Base-by-base conservation (phyloP, 2,888 invertebrate species). In the Drosophila bunnanda region DNA sequence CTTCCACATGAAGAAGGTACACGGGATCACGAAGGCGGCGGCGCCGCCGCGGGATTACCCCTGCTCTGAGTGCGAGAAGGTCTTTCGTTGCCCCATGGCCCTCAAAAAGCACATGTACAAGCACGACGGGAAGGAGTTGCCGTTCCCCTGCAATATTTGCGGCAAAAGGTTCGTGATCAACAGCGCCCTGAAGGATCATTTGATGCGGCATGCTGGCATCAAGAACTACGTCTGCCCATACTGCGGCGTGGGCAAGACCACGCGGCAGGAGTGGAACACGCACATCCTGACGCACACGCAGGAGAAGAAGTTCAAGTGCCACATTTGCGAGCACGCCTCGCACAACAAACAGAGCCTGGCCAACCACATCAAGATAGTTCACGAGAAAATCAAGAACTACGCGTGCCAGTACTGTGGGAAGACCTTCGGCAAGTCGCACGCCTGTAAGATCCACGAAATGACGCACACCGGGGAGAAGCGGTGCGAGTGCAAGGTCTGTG, bases 171-270 rank as follows among this genome's bases (percentile, higher is more conserved):
- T 91, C 56, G 91, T 91, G 17, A 91, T 91, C 7, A 91, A 90
- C 38, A 90, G 91, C 25, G 92, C 92, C 0, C 78, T 92, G 2
- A 91, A 91, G 61, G 92, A 92, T 62, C 92, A 92, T 72, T 72
- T 91, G 22, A 91, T 91, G 88, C 84, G 92, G 0, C 92, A 92
- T 62, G 91, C 91, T 0, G 92, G 92, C 6, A 91, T 92, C 22
- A 91, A 91, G 68, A 92, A 92, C 66, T 91, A 91, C 48, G 91
- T 92, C 4, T 92, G 92, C 39, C 91, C 92, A 0, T 91, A 91
- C 53, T 92, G 92, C 61, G 92, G 91, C 1, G 90, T 91, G 13
- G 91, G 90, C 3, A 92, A 91, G 60, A 91, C 92, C 4, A 92
- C 91, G 2, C 76, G 91, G 0, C 91, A 91, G 62, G 91, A 91